Percentiles rank a stretch among this genome's conserved stretches.
These are phyloP conservation scores for Bembecia ichneumoniformis DNA, from an alignment of 2,888 invertebrate genomes.

Conservation along the genomic window DNA sequence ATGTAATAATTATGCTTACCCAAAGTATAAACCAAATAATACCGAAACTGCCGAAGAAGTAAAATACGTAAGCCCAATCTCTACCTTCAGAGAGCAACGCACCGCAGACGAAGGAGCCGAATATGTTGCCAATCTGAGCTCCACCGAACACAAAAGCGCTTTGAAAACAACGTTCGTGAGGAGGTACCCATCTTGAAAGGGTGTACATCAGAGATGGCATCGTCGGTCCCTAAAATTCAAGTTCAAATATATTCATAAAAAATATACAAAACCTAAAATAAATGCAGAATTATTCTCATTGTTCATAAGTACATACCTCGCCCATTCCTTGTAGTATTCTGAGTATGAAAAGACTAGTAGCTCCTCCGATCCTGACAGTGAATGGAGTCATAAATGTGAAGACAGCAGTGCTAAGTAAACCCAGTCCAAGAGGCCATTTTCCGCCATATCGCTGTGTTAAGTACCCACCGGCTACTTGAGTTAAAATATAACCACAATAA, in stretches of 20 bases:
- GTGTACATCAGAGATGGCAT: constrained; percentile 78
- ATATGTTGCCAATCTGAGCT: constrained; percentile 70
- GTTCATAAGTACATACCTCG: constrained; percentile 59
- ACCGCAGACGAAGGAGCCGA: constrained; percentile 68
- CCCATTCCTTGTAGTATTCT: constrained; percentile 83
- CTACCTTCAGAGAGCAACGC: constrained; percentile 55
- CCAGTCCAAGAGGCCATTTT: constrained; percentile 85
- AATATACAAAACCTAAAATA: no score
- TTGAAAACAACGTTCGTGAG: constrained; percentile 70
- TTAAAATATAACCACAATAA: constrained; percentile 88
- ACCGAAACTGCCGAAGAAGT: constrained; percentile 71
- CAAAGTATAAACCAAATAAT: constrained; percentile 68
- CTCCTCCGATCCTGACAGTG: constrained; percentile 72
- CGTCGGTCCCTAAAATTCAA: constrained; percentile 75
- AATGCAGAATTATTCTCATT: no score
- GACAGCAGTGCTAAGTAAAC: constrained; percentile 84
- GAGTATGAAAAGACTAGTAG: constrained; percentile 68
- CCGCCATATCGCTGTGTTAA: constrained; percentile 87
- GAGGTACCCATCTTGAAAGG: constrained; percentile 75
- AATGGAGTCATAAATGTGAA: constrained; percentile 86
- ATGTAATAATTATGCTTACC: constrained; percentile 29
- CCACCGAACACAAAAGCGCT: constrained; percentile 75
- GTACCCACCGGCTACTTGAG: constrained; percentile 87
- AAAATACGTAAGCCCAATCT: constrained; percentile 73
- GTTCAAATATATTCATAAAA: not conserved